These are phyloP conservation scores for Callosobruchus maculatus DNA, from an alignment of 2,888 invertebrate species.

Conservation along the genomic window DNA sequence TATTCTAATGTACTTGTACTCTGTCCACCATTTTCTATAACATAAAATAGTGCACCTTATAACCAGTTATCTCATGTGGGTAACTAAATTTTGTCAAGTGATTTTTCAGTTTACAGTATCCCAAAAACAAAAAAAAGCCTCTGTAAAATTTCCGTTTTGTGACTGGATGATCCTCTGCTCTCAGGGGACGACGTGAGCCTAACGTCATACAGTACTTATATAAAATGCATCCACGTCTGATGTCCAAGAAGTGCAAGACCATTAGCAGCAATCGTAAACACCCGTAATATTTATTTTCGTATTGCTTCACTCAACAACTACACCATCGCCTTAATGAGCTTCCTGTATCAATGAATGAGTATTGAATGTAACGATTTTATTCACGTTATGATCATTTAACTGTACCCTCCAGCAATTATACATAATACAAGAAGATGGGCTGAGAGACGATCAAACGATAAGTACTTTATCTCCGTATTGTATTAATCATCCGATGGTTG, in stretches of 20 bases:
- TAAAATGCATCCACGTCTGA: background rate
- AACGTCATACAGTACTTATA: background rate
- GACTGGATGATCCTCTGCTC: too few relatives aligned
- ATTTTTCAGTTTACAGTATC: too few relatives aligned
- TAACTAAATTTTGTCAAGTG: too few relatives aligned
- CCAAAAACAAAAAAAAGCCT: too few relatives aligned
- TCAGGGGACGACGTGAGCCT: too few relatives aligned
- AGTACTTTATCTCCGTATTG: background rate
- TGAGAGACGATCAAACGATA: background rate
- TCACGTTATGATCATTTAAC: background rate
- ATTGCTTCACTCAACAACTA: background rate
- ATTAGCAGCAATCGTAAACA: background rate
- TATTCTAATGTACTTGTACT: too few relatives aligned
- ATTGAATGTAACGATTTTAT: background rate
- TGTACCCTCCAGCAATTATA: background rate
- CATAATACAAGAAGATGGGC: background rate
- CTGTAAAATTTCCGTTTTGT: too few relatives aligned
- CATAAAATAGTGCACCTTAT: too few relatives aligned
- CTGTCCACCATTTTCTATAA: too few relatives aligned
- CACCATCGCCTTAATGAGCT: background rate
- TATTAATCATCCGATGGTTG: background rate
- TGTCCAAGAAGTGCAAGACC: background rate
- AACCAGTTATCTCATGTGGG: too few relatives aligned
- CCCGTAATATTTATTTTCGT: background rate
- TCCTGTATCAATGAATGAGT: background rate